Evolutionary conservation across 1,140 invertebrate species (phyloP).

Genomic region (Bombus haemorrhoidalis): DNA sequence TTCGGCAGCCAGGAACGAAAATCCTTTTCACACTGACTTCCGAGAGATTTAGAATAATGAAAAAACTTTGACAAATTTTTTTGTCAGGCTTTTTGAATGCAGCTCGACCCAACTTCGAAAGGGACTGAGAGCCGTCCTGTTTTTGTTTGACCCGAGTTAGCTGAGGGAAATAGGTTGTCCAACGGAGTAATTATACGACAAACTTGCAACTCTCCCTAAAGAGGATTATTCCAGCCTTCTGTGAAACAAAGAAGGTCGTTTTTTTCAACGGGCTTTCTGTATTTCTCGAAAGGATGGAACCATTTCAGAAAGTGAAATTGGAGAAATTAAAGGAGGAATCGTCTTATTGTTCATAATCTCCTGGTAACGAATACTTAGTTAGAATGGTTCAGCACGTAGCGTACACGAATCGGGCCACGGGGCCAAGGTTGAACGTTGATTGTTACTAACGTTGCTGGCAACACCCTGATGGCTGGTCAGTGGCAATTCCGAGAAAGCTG

Average conservation of each 20-base stretch:
- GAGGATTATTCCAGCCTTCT: background rate
- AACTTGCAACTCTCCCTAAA: background rate
- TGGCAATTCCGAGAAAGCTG: slow-evolving; percentile 39
- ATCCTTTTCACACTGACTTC: background rate
- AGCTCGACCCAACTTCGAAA: background rate
- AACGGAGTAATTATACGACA: background rate
- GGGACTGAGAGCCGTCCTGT: background rate
- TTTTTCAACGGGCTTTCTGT: background rate
- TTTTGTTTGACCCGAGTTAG: background rate
- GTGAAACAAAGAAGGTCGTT: background rate
- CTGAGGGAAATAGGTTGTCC: background rate
- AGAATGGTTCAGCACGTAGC: slow-evolving; percentile 25
- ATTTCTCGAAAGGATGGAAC: background rate
- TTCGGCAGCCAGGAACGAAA: background rate
- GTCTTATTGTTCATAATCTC: background rate
- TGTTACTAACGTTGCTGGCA: slow-evolving; percentile 48
- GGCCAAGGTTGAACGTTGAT: slow-evolving; percentile 66
- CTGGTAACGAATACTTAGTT: background rate
- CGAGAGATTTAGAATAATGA: slow-evolving; percentile 6
- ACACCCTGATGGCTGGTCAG: slow-evolving; percentile 41
- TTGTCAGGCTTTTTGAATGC: background rate
- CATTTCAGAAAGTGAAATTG: background rate
- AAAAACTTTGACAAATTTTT: slow-evolving; percentile 36
- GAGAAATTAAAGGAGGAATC: background rate
- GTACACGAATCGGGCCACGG: slow-evolving; percentile 63